Conservation (phyloP, 2,888 invertebrate species). For the Eucera pruinosa region DNA sequence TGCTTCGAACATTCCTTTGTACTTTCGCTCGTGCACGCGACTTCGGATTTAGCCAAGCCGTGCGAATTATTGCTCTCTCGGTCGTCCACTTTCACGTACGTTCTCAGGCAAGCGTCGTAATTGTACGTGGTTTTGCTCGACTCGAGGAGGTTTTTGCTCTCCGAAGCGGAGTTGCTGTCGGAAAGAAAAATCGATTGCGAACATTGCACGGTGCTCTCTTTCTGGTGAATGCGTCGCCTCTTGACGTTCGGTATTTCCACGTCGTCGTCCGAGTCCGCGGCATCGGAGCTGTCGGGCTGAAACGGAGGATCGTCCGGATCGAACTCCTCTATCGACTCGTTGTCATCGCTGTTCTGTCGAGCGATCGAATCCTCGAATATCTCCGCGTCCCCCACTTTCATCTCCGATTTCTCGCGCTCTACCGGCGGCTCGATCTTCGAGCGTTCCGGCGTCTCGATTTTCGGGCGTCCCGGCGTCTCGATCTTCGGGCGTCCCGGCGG, state of each 20-base stretch:
- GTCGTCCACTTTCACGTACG: constrained; percentile 69
- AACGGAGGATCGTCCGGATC: constrained; percentile 80
- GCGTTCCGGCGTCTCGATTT: too few relatives aligned
- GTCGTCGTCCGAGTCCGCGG: constrained; percentile 65
- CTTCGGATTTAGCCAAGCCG: constrained; percentile 31
- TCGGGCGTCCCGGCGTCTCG: too few relatives aligned
- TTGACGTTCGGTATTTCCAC: constrained; percentile 43
- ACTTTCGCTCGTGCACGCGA: constrained; percentile 46
- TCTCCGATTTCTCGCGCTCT: neutral
- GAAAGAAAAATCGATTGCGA: constrained; percentile 27
- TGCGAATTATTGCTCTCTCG: constrained; percentile 38
- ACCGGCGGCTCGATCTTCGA: too few relatives aligned
- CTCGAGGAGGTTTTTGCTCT: constrained; percentile 30
- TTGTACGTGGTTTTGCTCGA: constrained; percentile 67
- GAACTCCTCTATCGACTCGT: constrained; percentile 81
- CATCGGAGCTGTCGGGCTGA: constrained; percentile 70
- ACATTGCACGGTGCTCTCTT: constrained; percentile 43
- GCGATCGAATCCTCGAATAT: constrained; percentile 61
- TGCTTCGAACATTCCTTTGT: constrained; percentile 61
- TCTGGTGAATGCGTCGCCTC: constrained; percentile 53
- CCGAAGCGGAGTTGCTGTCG: constrained; percentile 29
- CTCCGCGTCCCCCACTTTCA: constrained; percentile 32
- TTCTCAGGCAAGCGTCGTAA: constrained; percentile 65
- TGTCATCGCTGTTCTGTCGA: constrained; percentile 67
- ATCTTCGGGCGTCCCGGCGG: too few relatives aligned